Evolutionary conservation across 2,888 invertebrate genomes (phyloP), one percentile per base, ranked within the genome.

Genomic region (Anagyrus pseudococci): DNA sequence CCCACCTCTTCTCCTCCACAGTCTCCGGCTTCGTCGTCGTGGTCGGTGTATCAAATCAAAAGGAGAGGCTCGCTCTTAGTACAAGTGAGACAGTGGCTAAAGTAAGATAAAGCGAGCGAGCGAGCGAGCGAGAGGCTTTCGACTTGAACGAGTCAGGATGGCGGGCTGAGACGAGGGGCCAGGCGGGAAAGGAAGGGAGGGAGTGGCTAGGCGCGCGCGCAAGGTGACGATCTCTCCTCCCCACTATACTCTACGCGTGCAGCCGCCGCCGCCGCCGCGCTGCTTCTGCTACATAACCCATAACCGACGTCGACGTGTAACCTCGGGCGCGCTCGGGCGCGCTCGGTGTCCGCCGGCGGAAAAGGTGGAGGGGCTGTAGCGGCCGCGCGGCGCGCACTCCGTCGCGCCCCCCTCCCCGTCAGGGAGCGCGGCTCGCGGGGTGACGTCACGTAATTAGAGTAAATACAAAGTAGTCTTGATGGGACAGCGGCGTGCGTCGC

Each of bases 401-500:
- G 55, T 66, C 58, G n/a, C 62, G 49, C 58, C n/a, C n/a, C 52
- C 25, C 48, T 49, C 49, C 59, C 23, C 17, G 54, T 70, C 69
- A 25, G 76, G 75, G 76, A 10, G 29, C 6, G 29, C 6, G 29
- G 29, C n/a, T n/a, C 74, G 69, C 64, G 71, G 74, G 77, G 79
- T 86, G 86, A 86, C 86, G 86, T 86, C 86, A 86, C 83, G 85
- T 86, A 86, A 86, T 86, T 86, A 86, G 86, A 86, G 86, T 86
- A 86, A 86, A 86, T 86, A 86, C 86, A 86, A 86, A 86, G 86
- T 86, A 85, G 85, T 86, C 84, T 80, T 78, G 83, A 83, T 83
- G 84, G 85, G 84, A 84, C 84, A 84, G 85, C 84, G 84, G 85
- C 85, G 85, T 85, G 85, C 83, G 83, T 82, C 84, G 78, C 79